Base-by-base conservation (phyloP, 2,888 invertebrate genomes). In the Nebria salina region DNA sequence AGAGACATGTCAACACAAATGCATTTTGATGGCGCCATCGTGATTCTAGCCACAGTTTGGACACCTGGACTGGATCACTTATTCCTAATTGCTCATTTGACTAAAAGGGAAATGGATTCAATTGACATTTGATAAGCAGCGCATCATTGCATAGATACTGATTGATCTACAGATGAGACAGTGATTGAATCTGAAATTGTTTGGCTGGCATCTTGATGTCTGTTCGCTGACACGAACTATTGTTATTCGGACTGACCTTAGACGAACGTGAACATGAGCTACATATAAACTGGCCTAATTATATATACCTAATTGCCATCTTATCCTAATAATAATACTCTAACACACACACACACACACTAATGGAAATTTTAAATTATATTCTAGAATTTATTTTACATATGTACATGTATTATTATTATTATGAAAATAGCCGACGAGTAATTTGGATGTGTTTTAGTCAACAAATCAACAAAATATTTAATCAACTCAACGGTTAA, bases 241-340 rank as follows among this genome's bases (percentile, higher is more conserved):
- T 70, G 70, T 70, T 54, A 70, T 70, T 70, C 75, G 15, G 20
- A 26, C 25, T 78, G 80, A 80, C 80, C 80, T 80, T 80, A 80
- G 80, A 72, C 79, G 75, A 79, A 79, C 79, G 43, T 80, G 75
- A 80, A 72, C 80, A 75, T 75, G 80, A 68, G 75, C 80, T 75
- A 75, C 72, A 70, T 80, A 75, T 80, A 80, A 80, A 80, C 80
- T 80, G 80, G 70, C 80, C 80, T 80, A 80, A 80, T 80, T 80
- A 80, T 80, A 80, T 72, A 75, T 75, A 70, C 64, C 75, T 80
- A 80, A 80, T 80, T 80, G 72, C 80, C 75, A 80, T 75, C 75
- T 80, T 74, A 70, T 75, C 80, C 80, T 80, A 80, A 80, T 80
- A 74, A 79, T 79, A 75, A 41, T 34, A 73, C n/a, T n/a, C 70